A percentile compares a stretch with the other conserved stretches of the same genome.
Conservation (phyloP, 2,113 vertebrate genomes). For the Gadus macrocephalus region DNA sequence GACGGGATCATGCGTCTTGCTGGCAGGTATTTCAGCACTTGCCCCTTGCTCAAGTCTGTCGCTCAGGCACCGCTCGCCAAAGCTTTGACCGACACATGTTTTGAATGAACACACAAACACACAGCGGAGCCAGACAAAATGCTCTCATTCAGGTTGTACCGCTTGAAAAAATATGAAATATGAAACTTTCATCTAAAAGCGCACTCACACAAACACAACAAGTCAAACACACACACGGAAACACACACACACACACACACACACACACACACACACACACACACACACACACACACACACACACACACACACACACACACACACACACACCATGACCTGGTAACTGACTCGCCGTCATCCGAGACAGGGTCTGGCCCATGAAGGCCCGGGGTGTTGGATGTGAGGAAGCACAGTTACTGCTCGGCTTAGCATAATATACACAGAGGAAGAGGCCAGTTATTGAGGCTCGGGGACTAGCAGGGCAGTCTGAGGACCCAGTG, state of each 20-base stretch:
- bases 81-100: not conserved
- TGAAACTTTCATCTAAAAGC: conserved; percentile 24
- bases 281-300: conserved; percentile 14
- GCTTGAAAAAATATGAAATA: conserved; percentile 34
- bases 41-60: conserved; percentile 25
- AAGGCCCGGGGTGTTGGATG: conserved; percentile 47
- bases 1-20: conserved; percentile 27
- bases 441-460: conserved; percentile 13
- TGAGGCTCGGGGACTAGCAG: conserved; percentile 19
- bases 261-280: conserved; percentile 25
- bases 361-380: conserved; percentile 20
- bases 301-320: conserved; percentile 24
- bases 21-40: conserved; percentile 3
- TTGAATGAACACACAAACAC: not conserved
- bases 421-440: conserved; percentile 34
- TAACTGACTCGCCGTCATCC: conserved; percentile 26
- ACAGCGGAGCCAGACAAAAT: conserved; percentile 9
- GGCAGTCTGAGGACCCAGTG: conserved; percentile 13
- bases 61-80: conserved; percentile 14
- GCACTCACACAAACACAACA: conserved; percentile 10
- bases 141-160: conserved; percentile 34
- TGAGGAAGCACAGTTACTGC: conserved; percentile 30
- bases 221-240: conserved; percentile 18
- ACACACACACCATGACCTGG: conserved; percentile 18
- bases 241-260: conserved; percentile 22